phyloP scores from a whole-genome alignment of 2,888 invertebrate species.

The Abrostola triplasia region DNA sequence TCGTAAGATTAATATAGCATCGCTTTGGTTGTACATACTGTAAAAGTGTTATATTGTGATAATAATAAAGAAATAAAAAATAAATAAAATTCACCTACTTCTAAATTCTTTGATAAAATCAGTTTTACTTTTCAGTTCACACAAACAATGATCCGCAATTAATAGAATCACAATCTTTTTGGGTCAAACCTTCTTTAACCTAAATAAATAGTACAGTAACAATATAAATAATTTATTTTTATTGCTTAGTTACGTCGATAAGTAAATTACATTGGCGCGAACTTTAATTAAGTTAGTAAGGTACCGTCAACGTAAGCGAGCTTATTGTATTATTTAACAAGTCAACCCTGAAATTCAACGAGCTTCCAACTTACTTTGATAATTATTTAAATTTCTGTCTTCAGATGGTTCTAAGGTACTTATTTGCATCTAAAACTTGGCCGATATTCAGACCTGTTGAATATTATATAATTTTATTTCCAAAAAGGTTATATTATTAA shows the following conservation, averaged over 20 bases:
- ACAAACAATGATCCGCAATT: too few relatives aligned
- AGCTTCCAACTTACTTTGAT: conserved; percentile 33
- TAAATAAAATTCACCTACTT: too few relatives aligned
- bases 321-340: conserved; percentile 53
- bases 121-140: too few relatives aligned
- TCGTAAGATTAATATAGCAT: too few relatives aligned
- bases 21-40: too few relatives aligned
- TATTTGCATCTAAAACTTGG: conserved; percentile 46
- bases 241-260: conserved; percentile 45
- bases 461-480: conserved; percentile 7
- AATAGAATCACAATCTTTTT: conserved; percentile 27
- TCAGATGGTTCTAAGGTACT: conserved; percentile 25
- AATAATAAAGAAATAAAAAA: too few relatives aligned
- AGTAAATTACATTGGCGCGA: conserved; percentile 48
- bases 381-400: conserved; percentile 52
- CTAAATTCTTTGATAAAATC: too few relatives aligned
- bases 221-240: conserved; percentile 51
- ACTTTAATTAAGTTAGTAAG: conserved; percentile 48
- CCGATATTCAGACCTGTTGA: conserved; percentile 20
- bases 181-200: conserved; percentile 37
- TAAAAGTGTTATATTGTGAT: too few relatives aligned
- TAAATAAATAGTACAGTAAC: conserved; percentile 46
- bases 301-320: conserved; percentile 13
- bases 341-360: conserved; percentile 41
- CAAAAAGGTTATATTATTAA: neutral